These are phyloP conservation scores for Nysson spinosus DNA, from an alignment of 2,888 invertebrate species.

Conservation along the genomic window DNA sequence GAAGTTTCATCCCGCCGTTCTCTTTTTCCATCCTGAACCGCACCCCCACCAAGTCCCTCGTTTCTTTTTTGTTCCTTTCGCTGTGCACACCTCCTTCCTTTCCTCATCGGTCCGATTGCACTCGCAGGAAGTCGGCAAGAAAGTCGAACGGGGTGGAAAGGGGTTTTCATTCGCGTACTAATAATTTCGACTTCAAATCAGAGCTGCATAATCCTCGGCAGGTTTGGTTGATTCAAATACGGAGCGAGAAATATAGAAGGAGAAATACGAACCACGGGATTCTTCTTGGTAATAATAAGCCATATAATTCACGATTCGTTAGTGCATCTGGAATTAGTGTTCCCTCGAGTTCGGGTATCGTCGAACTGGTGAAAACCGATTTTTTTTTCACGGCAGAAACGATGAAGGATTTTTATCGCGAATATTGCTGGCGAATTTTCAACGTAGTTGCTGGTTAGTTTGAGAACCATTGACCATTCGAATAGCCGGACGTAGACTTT, in stretches of 20 bases:
- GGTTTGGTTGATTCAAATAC: constrained; percentile 14
- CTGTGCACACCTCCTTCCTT: neutral
- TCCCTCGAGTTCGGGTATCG: neutral
- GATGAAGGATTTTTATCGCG: neutral
- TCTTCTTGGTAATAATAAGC: constrained; percentile 37
- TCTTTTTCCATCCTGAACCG: constrained; percentile 3
- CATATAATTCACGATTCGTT: constrained; percentile 48
- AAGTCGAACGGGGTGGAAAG: constrained; percentile 31
- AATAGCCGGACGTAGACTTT: constrained; percentile 14
- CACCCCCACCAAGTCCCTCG: constrained; percentile 8
- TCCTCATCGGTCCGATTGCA: constrained; percentile 25
- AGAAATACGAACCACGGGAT: constrained; percentile 8
- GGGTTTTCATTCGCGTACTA: constrained; percentile 39
- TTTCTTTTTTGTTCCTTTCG: constrained; percentile 10
- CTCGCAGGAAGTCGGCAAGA: constrained; percentile 42
- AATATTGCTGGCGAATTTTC: constrained; percentile 3
- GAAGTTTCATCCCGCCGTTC: constrained; percentile 46
- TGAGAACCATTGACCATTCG: constrained; percentile 11
- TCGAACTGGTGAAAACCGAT: neutral
- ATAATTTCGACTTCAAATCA: constrained; percentile 47
- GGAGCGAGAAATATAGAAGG: neutral
- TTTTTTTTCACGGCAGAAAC: neutral
- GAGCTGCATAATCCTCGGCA: constrained; percentile 34
- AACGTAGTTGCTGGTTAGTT: neutral
- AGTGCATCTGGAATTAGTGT: neutral